Conservation (phyloP, 2,888 invertebrate species). For the Oegoconia quadripuncta region DNA sequence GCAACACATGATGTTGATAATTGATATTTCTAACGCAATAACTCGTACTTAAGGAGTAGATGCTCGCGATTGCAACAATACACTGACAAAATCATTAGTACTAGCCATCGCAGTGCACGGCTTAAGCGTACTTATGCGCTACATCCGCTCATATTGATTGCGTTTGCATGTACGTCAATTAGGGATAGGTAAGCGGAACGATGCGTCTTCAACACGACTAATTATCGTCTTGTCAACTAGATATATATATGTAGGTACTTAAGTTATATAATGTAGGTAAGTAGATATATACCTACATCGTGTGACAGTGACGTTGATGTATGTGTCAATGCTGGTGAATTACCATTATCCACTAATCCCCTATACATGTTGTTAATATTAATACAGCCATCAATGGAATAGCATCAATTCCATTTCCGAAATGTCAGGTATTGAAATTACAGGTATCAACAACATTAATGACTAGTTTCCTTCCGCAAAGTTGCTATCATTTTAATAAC, state of each 20-base stretch:
- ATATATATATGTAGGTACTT: constrained; percentile 24
- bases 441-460: too few species aligned
- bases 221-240: constrained; percentile 67
- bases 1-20: too few species aligned
- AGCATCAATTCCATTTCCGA: too few species aligned
- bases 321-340: constrained; percentile 28
- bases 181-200: constrained; percentile 65
- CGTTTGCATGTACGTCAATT: constrained; percentile 77
- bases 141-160: constrained; percentile 74
- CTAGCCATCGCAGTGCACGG: constrained; percentile 18
- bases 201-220: constrained; percentile 70
- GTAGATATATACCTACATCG: constrained; percentile 46
- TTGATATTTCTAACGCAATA: too few species aligned
- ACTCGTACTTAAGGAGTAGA: too few species aligned
- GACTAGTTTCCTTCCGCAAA: too few species aligned
- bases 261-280: neutral
- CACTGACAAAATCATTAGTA: too few species aligned
- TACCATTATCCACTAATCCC: constrained; percentile 7
- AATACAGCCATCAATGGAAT: too few species aligned
- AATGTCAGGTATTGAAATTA: too few species aligned
- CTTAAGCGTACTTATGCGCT: constrained; percentile 37
- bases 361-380: neutral
- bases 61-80: too few species aligned
- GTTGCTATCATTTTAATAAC: too few species aligned
- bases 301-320: constrained; percentile 53